A percentile compares a stretch with the other conserved stretches of the same genome.
Evolutionary conservation across 2,888 invertebrate species (phyloP).

Genomic region (Prosapia bicincta): DNA sequence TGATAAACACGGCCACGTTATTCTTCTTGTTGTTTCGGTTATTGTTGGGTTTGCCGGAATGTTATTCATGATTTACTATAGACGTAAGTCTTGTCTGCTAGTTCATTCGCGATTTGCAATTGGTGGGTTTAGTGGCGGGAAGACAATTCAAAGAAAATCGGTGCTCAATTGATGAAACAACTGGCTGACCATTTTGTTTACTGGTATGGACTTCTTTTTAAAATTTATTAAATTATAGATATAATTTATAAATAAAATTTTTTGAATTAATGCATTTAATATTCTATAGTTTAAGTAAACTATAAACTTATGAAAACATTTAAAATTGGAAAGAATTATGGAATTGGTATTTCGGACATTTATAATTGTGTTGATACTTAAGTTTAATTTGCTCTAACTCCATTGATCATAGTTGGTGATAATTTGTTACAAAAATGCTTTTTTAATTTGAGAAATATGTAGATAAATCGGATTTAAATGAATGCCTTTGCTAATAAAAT

Average conservation of each 20-base stretch:
- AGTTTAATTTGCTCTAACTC: too few species aligned
- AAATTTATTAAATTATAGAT: neutral
- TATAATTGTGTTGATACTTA: too few species aligned
- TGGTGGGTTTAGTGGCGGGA: neutral
- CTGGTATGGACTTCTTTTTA: neutral
- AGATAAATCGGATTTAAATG: too few species aligned
- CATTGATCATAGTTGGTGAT: too few species aligned
- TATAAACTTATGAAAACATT: too few species aligned
- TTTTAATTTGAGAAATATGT: too few species aligned
- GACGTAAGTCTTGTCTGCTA: neutral
- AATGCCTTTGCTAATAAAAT: too few species aligned
- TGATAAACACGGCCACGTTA: neutral
- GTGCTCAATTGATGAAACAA: neutral
- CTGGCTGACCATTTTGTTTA: neutral
- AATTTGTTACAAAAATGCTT: too few species aligned
- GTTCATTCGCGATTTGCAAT: neutral
- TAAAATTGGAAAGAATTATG: too few species aligned
- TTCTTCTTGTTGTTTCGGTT: neutral
- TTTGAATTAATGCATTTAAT: too few species aligned
- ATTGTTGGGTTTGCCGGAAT: neutral
- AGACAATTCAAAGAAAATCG: neutral
- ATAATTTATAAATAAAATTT: neutral
- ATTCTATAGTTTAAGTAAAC: too few species aligned
- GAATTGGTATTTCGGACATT: too few species aligned
- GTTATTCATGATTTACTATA: neutral